Conservation (phyloP, 2,797 vertebrate genomes). For the Microctenopoma steveboyesi region DNA sequence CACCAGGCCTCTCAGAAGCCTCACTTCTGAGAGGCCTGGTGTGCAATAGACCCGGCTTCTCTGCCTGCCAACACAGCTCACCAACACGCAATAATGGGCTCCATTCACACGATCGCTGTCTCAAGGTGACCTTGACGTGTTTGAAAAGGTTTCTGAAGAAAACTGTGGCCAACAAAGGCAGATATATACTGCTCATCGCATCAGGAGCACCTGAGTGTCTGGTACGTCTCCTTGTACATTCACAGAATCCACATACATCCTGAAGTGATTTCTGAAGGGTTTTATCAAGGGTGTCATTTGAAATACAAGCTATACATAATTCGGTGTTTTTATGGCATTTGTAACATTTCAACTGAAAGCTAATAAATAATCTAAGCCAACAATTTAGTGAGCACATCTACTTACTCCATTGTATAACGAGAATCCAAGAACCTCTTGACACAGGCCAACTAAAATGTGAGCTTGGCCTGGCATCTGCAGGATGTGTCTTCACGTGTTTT, state of each 20-base stretch:
- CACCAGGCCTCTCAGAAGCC: constrained; percentile 74
- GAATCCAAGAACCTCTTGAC: constrained; percentile 21
- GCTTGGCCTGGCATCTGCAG: not conserved
- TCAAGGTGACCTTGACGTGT: constrained; percentile 75
- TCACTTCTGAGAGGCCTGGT: constrained; percentile 71
- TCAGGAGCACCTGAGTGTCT: constrained; percentile 1
- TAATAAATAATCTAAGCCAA: constrained; percentile 2
- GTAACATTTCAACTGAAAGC: constrained; percentile 1
- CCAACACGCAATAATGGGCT: constrained; percentile 24
- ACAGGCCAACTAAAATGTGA: not conserved
- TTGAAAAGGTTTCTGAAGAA: constrained; percentile 65
- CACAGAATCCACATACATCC: not conserved
- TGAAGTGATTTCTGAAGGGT: not conserved
- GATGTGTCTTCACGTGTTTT: constrained; percentile 22
- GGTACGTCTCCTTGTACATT: not conserved
- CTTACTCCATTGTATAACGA: constrained; percentile 3
- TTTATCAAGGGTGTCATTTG: not conserved
- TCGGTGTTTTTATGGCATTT: constrained; percentile 30
- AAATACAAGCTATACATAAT: constrained; percentile 1
- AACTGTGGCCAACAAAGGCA: constrained; percentile 28
- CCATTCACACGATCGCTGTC: constrained; percentile 53
- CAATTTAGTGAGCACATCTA: not conserved
- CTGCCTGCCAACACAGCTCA: constrained; percentile 54
- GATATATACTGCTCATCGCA: constrained; percentile 30
- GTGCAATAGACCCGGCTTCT: constrained; percentile 53